A percentile compares a stretch with the other conserved stretches of the same genome.
phyloP scores from a whole-genome alignment of 2,113 vertebrate genomes.

The Condylura cristata region DNA sequence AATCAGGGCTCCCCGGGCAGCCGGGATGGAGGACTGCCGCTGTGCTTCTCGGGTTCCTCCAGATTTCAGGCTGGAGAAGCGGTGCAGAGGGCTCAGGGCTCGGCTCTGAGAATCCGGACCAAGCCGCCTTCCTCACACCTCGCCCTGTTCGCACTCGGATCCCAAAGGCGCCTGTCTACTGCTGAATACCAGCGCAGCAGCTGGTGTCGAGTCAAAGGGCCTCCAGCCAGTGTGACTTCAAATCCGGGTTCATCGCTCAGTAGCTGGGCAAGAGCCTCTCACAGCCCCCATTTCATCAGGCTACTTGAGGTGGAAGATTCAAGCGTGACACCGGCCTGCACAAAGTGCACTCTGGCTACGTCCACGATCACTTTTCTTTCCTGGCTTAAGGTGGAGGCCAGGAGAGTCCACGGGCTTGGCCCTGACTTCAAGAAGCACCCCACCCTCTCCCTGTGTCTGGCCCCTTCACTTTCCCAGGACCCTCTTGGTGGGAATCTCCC shows the following conservation, averaged over 20 bases:
- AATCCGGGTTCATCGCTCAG: background rate
- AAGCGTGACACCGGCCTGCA: too few species aligned
- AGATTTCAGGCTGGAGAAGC: background rate
- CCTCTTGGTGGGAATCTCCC: background rate
- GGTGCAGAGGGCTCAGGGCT: background rate
- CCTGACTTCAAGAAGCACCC: background rate
- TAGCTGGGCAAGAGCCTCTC: background rate
- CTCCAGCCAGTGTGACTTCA: background rate
- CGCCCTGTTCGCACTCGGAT: too few species aligned
- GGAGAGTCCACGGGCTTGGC: too few species aligned
- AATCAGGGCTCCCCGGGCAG: background rate
- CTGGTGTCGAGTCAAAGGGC: too few species aligned
- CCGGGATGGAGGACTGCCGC: too few species aligned
- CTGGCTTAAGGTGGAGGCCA: background rate
- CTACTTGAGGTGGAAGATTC: background rate
- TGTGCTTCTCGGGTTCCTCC: background rate
- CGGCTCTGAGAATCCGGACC: background rate
- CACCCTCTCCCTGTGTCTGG: fast-evolving
- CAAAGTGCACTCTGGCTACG: background rate
- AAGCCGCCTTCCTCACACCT: background rate
- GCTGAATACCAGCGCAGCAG: fast-evolving
- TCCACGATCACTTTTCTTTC: background rate
- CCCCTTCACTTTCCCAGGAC: too few species aligned
- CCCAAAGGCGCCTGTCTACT: background rate
- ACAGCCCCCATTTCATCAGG: background rate